Evolutionary conservation across 2,797 vertebrate species (phyloP).

Genomic region (Rhinatrema bivittatum): DNA sequence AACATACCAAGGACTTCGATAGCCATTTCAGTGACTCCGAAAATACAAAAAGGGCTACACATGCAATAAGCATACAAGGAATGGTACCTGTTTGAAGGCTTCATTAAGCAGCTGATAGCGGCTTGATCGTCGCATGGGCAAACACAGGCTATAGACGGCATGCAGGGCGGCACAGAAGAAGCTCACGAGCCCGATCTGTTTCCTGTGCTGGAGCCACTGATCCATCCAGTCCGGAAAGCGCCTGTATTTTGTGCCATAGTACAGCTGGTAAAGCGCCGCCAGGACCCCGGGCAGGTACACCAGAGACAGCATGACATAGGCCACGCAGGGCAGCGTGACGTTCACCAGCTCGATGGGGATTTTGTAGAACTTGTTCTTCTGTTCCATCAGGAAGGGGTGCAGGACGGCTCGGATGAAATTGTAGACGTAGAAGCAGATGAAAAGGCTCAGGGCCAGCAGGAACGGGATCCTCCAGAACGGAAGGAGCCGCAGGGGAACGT

Average conservation of each 20-base stretch:
- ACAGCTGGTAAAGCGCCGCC: constrained; percentile 76
- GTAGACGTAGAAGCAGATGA: constrained; percentile 81
- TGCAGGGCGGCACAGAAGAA: constrained; percentile 80
- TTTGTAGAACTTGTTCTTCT: constrained; percentile 72
- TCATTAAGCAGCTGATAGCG: constrained; percentile 60
- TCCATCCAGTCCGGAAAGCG: constrained; percentile 86
- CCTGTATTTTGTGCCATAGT: constrained; percentile 79
- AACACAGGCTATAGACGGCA: constrained; percentile 74
- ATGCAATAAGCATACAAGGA: too few relatives aligned
- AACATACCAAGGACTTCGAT: too few relatives aligned
- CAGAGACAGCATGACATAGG: constrained; percentile 74
- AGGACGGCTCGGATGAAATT: constrained; percentile 75
- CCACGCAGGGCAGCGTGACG: constrained; percentile 73
- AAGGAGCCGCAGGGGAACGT: constrained; percentile 74
- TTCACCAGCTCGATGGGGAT: constrained; percentile 81
- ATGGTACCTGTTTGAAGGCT: constrained; percentile 68
- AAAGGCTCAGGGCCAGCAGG: constrained; percentile 65
- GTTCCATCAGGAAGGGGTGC: constrained; percentile 63
- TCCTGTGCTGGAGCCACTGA: constrained; percentile 77
- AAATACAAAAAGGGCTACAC: neutral
- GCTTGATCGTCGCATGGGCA: constrained; percentile 73
- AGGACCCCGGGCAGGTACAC: constrained; percentile 84
- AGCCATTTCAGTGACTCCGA: too few relatives aligned
- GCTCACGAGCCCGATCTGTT: constrained; percentile 87
- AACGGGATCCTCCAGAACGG: constrained; percentile 77